A percentile compares a stretch with the other conserved stretches of the same genome.
These are phyloP conservation scores for Cygnus buccinator DNA, from an alignment of 2,113 vertebrate genomes.

Conservation along the genomic window DNA sequence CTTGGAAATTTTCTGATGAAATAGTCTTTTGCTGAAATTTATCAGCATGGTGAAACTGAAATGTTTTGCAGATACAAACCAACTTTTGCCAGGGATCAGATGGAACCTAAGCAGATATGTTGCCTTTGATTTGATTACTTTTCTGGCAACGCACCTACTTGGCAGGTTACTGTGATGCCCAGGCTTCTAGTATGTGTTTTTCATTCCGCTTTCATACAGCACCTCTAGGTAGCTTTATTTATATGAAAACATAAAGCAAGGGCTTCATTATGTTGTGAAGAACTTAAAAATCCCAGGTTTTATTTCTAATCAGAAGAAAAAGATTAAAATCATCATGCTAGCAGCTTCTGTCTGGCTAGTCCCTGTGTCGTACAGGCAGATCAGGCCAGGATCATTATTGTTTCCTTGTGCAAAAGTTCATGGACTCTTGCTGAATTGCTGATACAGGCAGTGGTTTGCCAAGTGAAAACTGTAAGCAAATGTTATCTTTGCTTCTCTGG, in stretches of 20 bases:
- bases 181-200: background rate
- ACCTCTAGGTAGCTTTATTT: background rate
- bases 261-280: background rate
- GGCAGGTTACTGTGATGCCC: background rate
- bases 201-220: background rate
- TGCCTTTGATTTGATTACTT: background rate
- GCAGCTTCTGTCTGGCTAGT: background rate
- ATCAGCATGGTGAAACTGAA: slow-evolving; percentile 15
- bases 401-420: background rate
- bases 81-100: background rate
- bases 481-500: background rate
- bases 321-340: background rate
- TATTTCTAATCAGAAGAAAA: background rate
- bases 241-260: background rate
- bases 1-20: slow-evolving; percentile 47
- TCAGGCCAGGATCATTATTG: background rate
- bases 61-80: background rate
- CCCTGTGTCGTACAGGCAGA: accelerated
- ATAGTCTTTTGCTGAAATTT: slow-evolving; percentile 19
- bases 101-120: background rate
- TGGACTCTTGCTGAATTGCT: background rate
- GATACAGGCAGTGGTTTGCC: background rate
- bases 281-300: background rate
- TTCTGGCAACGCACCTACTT: background rate
- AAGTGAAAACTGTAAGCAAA: slow-evolving; percentile 15